A percentile compares a stretch with the other conserved stretches of the same genome.
Evolutionary conservation across 2,888 invertebrate species (phyloP).

Genomic region (Acanthoscelides obtectus): DNA sequence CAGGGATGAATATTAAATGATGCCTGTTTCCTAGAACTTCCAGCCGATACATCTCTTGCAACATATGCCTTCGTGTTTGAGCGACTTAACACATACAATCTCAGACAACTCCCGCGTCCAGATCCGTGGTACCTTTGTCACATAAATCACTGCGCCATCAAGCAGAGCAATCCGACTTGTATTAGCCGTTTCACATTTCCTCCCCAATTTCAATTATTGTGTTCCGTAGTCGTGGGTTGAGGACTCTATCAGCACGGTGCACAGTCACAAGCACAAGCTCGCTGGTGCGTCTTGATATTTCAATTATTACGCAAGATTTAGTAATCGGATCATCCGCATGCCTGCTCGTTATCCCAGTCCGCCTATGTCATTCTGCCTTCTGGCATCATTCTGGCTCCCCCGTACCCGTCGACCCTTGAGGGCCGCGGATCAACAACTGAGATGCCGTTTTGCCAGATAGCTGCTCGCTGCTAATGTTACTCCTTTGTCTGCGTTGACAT

Average conservation of each 20-base stretch:
- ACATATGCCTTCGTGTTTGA: no score
- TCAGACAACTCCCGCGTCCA: neutral
- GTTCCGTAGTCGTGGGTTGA: neutral
- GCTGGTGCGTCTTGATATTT: slow-evolving; percentile 37
- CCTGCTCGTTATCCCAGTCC: slow-evolving; percentile 34
- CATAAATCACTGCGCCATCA: neutral
- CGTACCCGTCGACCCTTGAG: neutral
- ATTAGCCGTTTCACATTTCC: neutral
- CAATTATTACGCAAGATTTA: slow-evolving; percentile 47
- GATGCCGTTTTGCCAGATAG: slow-evolving; percentile 2
- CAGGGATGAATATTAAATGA: no score
- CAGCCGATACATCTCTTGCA: no score
- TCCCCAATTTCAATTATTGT: slow-evolving; percentile 27
- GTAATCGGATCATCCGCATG: slow-evolving; percentile 45
- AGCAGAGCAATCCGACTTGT: neutral
- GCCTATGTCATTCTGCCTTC: slow-evolving; percentile 23
- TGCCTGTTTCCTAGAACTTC: no score
- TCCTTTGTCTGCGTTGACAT: neutral
- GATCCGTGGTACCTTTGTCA: neutral
- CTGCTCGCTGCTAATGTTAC: slow-evolving; percentile 2
- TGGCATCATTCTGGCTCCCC: neutral
- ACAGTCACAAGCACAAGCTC: slow-evolving; percentile 21
- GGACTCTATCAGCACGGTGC: neutral
- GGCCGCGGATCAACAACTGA: neutral
- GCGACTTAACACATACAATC: no score